A percentile compares a stretch with the other conserved stretches of the same genome.
phyloP scores from a whole-genome alignment of 2,888 invertebrate genomes.

The Drosophila atripex region DNA sequence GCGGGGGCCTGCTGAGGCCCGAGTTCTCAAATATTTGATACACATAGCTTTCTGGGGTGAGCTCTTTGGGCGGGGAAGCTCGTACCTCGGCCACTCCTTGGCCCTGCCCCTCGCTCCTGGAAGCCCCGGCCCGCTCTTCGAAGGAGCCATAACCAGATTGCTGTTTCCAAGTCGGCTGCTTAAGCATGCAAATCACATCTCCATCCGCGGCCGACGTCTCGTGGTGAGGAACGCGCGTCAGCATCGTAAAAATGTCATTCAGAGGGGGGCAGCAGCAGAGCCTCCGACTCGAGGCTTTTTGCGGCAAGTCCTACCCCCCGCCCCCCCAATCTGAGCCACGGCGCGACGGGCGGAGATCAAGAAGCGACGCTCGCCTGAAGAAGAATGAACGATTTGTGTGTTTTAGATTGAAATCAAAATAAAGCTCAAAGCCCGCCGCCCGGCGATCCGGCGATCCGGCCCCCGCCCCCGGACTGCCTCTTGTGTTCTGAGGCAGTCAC shows the following conservation, averaged over 20 bases:
- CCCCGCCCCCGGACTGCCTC: conserved; percentile 19
- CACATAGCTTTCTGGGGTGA: neutral
- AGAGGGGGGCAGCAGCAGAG: conserved; percentile 1
- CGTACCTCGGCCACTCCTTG: conserved; percentile 10
- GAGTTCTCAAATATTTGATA: neutral
- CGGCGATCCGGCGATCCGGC: conserved; percentile 46
- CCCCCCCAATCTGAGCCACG: conserved; percentile 54
- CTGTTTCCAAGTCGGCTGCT: conserved; percentile 43
- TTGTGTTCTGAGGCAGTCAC: conserved; percentile 13
- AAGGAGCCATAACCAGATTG: conserved; percentile 24
- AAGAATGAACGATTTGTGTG: conserved; percentile 78
- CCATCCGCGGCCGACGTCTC: conserved; percentile 54
- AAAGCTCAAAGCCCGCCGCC: conserved; percentile 73
- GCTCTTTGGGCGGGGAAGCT: neutral
- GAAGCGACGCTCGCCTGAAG: conserved; percentile 42
- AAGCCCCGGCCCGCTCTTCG: neutral
- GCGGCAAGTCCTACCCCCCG: no score
- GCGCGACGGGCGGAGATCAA: conserved; percentile 41
- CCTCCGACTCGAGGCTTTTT: neutral
- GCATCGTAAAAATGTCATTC: conserved; percentile 78
- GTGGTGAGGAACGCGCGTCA: conserved; percentile 77
- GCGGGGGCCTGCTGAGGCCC: no score
- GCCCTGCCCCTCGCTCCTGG: neutral
- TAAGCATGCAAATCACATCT: conserved; percentile 75
- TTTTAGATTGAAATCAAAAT: conserved; percentile 80